Evolutionary conservation across 2,113 vertebrate species (phyloP), one percentile per base, ranked within the genome.

Genomic region (Crotophaga sulcirostris): DNA sequence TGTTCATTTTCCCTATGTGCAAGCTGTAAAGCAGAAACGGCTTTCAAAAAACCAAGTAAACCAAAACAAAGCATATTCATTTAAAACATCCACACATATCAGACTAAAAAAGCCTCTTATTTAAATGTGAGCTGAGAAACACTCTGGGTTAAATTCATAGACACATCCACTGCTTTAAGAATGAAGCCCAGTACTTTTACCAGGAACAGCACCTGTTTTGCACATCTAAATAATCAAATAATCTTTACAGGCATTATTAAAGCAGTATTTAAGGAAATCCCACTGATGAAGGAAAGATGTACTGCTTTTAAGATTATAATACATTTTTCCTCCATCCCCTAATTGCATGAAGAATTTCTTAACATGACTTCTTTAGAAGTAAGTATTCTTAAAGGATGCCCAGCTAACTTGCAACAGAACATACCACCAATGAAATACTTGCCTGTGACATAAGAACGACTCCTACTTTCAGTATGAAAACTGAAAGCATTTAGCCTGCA

Each of bases 121-220:
- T 83, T 67, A 93, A 73, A 33, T 42, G 78, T 88, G 72, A 92
- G 85, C 63, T 88, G 58, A 93, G 89, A 95, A 85, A 94, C 91
- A 87, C 59, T 79, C 34, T 0, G 3, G 58, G 67, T 95, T 96
- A 94, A 96, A 91, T 76, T 83, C 78, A 87, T 3, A 83, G 47
- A 83, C 75, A 94, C 40, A 87, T 84, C 19, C 55, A 88, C 38
- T 55, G 55, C 89, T 91, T 78, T 66, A 78, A 89, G 80, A 86
- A 89, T 36, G 77, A 91, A 91, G 80, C 31, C 40, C 55, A 73
- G 56, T 64, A 67, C 45, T 91, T 91, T 69, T 51, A 83, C 60
- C 33, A 86, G 44, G 60, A 78, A 59, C 29, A 91, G 76, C 75
- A 85, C 63, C 70, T 77, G 54, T 79, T 95, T 74, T 4, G 11